A percentile compares a stretch with the other conserved stretches of the same genome.
These are phyloP conservation scores for Daboia siamensis DNA, from an alignment of 2,113 vertebrate genomes.

Conservation along the genomic window DNA sequence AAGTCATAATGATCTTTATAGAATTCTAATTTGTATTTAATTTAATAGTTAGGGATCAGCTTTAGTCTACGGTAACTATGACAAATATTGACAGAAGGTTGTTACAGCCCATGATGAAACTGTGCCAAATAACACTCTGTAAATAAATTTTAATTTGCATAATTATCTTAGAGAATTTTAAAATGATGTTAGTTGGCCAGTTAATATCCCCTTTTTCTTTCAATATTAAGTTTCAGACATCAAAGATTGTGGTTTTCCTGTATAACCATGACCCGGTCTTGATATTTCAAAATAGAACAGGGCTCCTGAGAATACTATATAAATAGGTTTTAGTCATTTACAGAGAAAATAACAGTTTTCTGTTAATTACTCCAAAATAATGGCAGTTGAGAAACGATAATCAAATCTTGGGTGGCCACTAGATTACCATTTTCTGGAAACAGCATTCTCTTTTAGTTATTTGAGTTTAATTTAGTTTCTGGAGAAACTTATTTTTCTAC, in stretches of 20 bases:
- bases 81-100: background rate
- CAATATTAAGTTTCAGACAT: background rate
- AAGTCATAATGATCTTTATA: background rate
- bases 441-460: background rate
- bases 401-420: background rate
- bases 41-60: background rate
- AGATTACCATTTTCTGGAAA: background rate
- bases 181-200: background rate
- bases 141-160: background rate
- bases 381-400: background rate
- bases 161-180: background rate
- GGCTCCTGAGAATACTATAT: background rate
- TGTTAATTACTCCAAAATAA: background rate
- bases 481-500: background rate
- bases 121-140: background rate
- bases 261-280: background rate
- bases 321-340: background rate
- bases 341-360: background rate
- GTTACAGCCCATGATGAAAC: background rate
- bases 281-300: background rate
- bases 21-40: background rate
- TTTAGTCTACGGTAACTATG: background rate
- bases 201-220: background rate
- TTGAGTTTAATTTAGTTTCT: background rate
- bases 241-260: background rate